Evolutionary conservation across 2,113 vertebrate genomes (phyloP).

Genomic region (Seriola dumerili): DNA sequence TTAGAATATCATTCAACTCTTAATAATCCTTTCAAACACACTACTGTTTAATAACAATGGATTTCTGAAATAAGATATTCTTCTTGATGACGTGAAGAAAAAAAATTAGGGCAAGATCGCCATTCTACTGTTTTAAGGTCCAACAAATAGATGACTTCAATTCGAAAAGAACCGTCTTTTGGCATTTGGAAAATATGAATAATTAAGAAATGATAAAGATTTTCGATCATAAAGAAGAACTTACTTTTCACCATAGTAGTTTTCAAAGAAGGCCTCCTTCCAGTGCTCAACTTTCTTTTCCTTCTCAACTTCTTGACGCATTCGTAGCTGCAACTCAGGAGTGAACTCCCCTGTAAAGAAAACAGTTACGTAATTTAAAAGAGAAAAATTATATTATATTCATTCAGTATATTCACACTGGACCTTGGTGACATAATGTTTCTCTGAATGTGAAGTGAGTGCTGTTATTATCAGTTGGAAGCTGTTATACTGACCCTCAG

Average conservation of each 20-base stretch:
- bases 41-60: neutral
- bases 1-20: neutral
- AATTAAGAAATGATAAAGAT: neutral
- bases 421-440: constrained; percentile 19
- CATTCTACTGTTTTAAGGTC: neutral
- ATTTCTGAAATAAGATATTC: neutral
- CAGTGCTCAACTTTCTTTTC: constrained; percentile 97
- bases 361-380: neutral
- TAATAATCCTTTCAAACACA: neutral
- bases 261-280: constrained; percentile 97
- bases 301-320: constrained; percentile 97
- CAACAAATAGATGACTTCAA: neutral
- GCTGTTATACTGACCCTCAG: constrained; percentile 88
- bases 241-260: constrained; percentile 97
- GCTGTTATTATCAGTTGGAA: constrained; percentile 8
- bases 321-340: constrained; percentile 95
- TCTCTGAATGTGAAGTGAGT: constrained; percentile 22
- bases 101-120: no score
- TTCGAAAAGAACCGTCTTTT: constrained; percentile 5
- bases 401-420: neutral
- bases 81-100: no score
- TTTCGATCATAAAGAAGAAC: constrained; percentile 51
- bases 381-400: neutral
- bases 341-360: constrained; percentile 92
- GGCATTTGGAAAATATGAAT: neutral